Evolutionary conservation across 1,140 invertebrate species (phyloP).

Genomic region (Drosophila oshimai): DNA sequence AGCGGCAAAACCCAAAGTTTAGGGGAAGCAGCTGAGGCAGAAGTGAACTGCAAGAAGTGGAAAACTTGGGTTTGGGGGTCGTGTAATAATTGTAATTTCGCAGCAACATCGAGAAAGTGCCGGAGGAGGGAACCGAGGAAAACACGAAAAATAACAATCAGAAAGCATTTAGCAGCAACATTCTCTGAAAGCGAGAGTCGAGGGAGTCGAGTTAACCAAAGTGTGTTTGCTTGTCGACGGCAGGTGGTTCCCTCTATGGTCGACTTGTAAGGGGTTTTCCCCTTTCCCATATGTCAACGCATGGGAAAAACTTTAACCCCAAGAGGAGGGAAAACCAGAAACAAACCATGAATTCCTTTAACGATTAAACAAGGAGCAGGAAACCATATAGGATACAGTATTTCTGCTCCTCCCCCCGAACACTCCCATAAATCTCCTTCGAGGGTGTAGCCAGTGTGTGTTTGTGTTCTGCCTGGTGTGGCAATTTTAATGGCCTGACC

Average conservation of each 20-base stretch:
- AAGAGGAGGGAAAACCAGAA: slow-evolving; percentile 25
- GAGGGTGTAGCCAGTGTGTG: slow-evolving; percentile 28
- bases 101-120: slow-evolving; percentile 44
- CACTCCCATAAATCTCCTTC: slow-evolving; percentile 52
- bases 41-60: slow-evolving; percentile 50
- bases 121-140: not conserved
- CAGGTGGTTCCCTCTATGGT: slow-evolving; percentile 53
- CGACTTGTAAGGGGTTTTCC: slow-evolving; percentile 2
- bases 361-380: slow-evolving; percentile 72
- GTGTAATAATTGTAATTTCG: slow-evolving; percentile 82
- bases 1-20: slow-evolving; percentile 52
- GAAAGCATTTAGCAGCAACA: slow-evolving; percentile 80
- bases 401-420: not conserved
- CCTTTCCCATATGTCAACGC: slow-evolving; percentile 35
- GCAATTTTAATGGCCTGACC: slow-evolving; percentile 75
- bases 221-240: slow-evolving; percentile 22
- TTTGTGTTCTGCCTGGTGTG: slow-evolving; percentile 13
- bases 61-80: slow-evolving; percentile 25
- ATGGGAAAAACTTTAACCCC: slow-evolving; percentile 29
- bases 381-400: slow-evolving; percentile 40
- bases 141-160: slow-evolving; percentile 82
- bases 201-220: slow-evolving; percentile 21
- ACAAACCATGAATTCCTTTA: slow-evolving; percentile 51
- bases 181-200: slow-evolving; percentile 40
- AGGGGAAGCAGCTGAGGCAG: slow-evolving; percentile 9